Percentiles rank a stretch among this genome's conserved stretches.
Evolutionary conservation across 2,113 vertebrate genomes (phyloP).

Genomic region (Axis porcinus): DNA sequence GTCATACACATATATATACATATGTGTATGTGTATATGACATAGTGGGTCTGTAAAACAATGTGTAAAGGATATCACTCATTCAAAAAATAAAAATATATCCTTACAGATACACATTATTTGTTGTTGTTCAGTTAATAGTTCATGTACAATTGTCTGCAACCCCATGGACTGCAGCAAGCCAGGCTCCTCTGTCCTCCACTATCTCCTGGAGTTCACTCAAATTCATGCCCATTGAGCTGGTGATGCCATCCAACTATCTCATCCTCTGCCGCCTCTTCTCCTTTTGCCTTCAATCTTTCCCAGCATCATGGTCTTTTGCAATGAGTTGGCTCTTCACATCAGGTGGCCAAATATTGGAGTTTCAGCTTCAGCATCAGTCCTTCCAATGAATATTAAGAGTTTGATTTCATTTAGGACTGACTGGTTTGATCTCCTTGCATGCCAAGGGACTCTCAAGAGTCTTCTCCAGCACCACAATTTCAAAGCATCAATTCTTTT

Average conservation of each 20-base stretch:
- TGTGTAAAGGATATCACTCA: background rate
- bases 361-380: background rate
- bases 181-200: background rate
- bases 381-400: background rate
- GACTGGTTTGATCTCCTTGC: background rate
- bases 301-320: background rate
- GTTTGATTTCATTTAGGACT: background rate
- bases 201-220: background rate
- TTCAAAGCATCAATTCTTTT: background rate
- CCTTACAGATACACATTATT: background rate
- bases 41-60: background rate
- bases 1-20: background rate
- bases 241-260: background rate
- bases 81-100: background rate
- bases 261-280: background rate
- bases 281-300: background rate
- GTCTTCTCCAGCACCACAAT: background rate
- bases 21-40: background rate
- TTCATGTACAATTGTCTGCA: background rate
- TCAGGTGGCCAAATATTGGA: background rate
- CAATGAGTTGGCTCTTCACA: background rate
- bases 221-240: background rate
- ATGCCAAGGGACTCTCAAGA: background rate
- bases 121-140: background rate
- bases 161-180: background rate